Evolutionary conservation across 1,140 invertebrate species (phyloP).

Genomic region (Rhopalosiphum padi): DNA sequence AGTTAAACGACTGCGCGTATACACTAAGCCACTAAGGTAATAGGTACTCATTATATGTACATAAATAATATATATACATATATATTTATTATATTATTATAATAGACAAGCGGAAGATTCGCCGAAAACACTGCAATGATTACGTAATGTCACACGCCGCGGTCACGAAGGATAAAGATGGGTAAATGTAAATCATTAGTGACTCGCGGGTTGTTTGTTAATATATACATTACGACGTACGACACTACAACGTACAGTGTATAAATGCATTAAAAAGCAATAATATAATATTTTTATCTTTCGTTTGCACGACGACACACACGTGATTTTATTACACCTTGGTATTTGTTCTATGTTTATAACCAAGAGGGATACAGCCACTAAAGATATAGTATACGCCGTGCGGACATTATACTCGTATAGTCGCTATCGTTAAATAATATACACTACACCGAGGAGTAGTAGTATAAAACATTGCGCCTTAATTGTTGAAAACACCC

Average conservation of each 20-base stretch:
- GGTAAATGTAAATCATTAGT: background rate
- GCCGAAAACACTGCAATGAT: background rate
- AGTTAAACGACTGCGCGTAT: background rate
- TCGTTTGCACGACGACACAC: background rate
- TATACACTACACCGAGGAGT: background rate
- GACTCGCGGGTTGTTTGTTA: background rate
- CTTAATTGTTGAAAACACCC: too few species aligned
- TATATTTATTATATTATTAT: background rate
- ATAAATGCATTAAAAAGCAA: background rate
- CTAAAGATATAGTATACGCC: background rate
- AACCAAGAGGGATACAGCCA: background rate
- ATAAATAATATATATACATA: background rate
- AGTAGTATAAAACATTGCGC: too few species aligned
- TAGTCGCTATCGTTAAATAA: too few species aligned
- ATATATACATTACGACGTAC: background rate
- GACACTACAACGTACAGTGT: background rate
- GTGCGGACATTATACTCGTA: background rate
- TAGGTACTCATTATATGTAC: background rate
- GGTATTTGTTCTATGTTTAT: background rate
- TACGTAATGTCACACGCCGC: background rate
- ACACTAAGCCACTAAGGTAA: background rate
- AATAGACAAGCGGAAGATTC: background rate
- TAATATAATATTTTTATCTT: background rate
- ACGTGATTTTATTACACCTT: background rate
- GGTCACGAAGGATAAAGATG: background rate